Conservation (phyloP, 2,797 vertebrate species). For the Ctenosaura bakeri region DNA sequence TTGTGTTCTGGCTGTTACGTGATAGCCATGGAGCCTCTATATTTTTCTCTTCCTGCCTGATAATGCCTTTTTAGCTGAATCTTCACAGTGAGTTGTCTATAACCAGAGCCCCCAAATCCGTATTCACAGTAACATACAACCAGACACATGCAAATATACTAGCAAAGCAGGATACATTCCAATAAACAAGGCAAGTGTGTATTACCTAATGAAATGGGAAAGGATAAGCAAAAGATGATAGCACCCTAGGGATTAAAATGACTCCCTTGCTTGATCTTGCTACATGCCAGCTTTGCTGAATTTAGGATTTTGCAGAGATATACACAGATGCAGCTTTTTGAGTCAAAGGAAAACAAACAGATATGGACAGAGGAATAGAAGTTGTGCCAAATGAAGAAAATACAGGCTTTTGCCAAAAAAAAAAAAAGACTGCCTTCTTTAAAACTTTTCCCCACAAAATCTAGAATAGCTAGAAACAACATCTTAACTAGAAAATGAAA, state of each 20-base stretch:
- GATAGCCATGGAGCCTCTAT: conserved; percentile 3
- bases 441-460: neutral
- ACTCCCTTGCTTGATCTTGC: neutral
- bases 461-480: neutral
- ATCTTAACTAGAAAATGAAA: neutral
- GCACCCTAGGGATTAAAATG: too few species aligned
- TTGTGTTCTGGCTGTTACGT: neutral
- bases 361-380: neutral
- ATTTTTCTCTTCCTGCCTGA: neutral
- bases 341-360: neutral
- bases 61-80: conserved; percentile 6
- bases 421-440: too few species aligned
- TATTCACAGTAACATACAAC: conserved; percentile 1
- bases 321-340: neutral
- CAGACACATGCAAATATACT: neutral
- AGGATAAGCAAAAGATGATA: neutral
- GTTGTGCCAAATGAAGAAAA: neutral
- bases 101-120: neutral
- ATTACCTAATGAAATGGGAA: neutral
- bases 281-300: neutral
- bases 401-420: neutral
- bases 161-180: neutral
- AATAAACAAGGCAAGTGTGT: neutral
- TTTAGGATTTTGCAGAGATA: neutral
- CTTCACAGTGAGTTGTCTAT: neutral